phyloP scores from a whole-genome alignment of 1,140 invertebrate genomes.

The Aphelinus atriplicis region DNA sequence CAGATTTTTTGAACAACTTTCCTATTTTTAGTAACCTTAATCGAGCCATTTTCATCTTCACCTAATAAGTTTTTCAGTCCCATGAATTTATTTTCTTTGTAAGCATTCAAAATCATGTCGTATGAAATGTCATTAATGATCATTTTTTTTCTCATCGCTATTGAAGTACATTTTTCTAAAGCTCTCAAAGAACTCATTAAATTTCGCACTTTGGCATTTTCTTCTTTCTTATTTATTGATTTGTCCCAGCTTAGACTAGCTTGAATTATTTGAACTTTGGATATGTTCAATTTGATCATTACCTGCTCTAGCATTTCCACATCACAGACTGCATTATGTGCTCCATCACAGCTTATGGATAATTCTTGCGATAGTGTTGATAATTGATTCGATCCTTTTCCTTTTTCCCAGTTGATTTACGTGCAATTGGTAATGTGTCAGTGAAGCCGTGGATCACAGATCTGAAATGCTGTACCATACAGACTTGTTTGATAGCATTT shows the following conservation, averaged over 20 bases:
- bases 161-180: too few relatives aligned
- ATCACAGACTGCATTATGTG: constrained; percentile 23
- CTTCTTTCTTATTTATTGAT: too few relatives aligned
- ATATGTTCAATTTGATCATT: not conserved
- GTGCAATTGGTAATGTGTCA: constrained; percentile 33
- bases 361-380: constrained; percentile 26
- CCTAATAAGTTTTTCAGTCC: constrained; percentile 17
- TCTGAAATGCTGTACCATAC: constrained; percentile 28
- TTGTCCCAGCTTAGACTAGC: too few relatives aligned
- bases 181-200: not conserved
- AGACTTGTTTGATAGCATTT: constrained; percentile 22
- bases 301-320: too few relatives aligned
- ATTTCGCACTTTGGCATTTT: not conserved
- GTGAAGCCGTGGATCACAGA: constrained; percentile 32
- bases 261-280: constrained; percentile 16
- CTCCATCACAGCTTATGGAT: constrained; percentile 13
- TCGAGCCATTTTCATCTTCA: not conserved
- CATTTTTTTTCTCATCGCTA: constrained; percentile 36
- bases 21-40: not conserved
- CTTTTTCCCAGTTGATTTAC: constrained; percentile 15
- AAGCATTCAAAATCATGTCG: constrained; percentile 22
- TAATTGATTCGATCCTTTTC: constrained; percentile 34
- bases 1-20: constrained; percentile 8
- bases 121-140: constrained; percentile 18
- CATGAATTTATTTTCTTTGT: constrained; percentile 21